Evolutionary conservation across 2,113 vertebrate species (phyloP), one percentile per base, ranked within the genome.

Genomic region (Azemiops feae): DNA sequence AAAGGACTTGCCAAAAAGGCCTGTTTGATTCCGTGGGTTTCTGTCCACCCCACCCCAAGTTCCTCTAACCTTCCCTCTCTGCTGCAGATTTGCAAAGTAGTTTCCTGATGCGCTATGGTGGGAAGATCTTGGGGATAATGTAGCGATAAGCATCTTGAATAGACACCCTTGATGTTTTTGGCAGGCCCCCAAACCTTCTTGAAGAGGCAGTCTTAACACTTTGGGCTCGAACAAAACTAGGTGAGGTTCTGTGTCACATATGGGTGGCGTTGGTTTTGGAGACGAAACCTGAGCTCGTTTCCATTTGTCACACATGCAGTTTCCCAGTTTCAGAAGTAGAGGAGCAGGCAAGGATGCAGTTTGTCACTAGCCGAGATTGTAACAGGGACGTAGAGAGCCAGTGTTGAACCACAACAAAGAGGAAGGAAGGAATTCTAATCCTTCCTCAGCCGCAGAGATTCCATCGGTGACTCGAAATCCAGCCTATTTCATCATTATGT

Each of bases 1-100:
- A 94, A 93, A 96, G 85, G 34, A 91, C 43, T 95, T 92, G 55
- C 74, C 89, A 87, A 95, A 81, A 81, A 86, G 22, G 12, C 22
- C 22, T 50, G 18, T 12, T 89, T 14, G 27, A 39, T 89, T n/a
- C 23, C 0, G 8, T 92, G 87, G 45, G n/a, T 89, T 85, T 94
- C 6, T 55, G 9, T 27, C 8, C 89, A 94, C 27, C 45, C n/a
- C 81, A 7, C 2, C 52, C 4, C 54, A 92, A 34, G 12, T 2
- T 53, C 2, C 20, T 0, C 23, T 10, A 23, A 22, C 12, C 22
- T 43, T 52, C 27, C 18, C 88, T 45, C 12, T 25, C 7, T 6
- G 88, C 34, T 34, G 55, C 22, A 89, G 54, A 87, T 3, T 18
- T 53, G 30, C 5, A 34, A 10, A 88, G 10, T 3, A 22, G 50